A percentile compares a stretch with the other conserved stretches of the same genome.
Evolutionary conservation across 2,888 invertebrate genomes (phyloP).

Genomic region (Diplazon laetatorius): DNA sequence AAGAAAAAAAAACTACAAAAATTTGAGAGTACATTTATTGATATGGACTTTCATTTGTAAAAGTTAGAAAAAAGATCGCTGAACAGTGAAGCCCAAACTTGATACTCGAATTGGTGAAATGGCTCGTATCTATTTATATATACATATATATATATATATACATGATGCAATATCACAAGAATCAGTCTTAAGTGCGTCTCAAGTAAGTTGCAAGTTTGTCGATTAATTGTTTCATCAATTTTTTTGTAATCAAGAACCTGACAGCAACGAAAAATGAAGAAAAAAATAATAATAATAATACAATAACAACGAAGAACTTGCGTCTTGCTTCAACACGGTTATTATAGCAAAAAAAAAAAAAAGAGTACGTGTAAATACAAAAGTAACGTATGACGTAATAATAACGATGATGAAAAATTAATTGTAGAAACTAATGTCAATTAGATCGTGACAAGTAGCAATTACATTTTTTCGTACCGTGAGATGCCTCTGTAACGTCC

Average conservation of each 20-base stretch:
- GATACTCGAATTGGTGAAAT: no score
- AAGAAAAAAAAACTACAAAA: no score
- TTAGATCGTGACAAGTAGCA: slow-evolving; percentile 24
- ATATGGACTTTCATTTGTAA: no score
- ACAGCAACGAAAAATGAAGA: slow-evolving; percentile 12
- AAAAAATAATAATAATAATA: slow-evolving; percentile 26
- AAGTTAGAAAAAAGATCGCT: no score
- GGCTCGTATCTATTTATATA: no score
- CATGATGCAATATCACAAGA: slow-evolving; percentile 37
- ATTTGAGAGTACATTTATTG: no score
- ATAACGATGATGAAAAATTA: no score
- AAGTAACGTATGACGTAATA: slow-evolving; percentile 32
- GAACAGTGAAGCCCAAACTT: no score
- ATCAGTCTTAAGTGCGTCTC: slow-evolving; percentile 47
- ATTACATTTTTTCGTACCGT: slow-evolving; percentile 27
- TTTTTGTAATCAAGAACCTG: slow-evolving; percentile 46
- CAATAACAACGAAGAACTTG: slow-evolving; percentile 17
- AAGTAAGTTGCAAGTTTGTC: slow-evolving; percentile 57
- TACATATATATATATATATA: no score
- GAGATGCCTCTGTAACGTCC: background rate
- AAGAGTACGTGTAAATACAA: slow-evolving; percentile 60
- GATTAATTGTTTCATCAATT: slow-evolving; percentile 22
- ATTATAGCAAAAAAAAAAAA: no score
- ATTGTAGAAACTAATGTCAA: slow-evolving; percentile 46
- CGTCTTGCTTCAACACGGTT: slow-evolving; percentile 49